Percentiles rank a stretch among this genome's conserved stretches.
phyloP scores from a whole-genome alignment of 2,113 vertebrate species.

The Sceloporus undulatus region DNA sequence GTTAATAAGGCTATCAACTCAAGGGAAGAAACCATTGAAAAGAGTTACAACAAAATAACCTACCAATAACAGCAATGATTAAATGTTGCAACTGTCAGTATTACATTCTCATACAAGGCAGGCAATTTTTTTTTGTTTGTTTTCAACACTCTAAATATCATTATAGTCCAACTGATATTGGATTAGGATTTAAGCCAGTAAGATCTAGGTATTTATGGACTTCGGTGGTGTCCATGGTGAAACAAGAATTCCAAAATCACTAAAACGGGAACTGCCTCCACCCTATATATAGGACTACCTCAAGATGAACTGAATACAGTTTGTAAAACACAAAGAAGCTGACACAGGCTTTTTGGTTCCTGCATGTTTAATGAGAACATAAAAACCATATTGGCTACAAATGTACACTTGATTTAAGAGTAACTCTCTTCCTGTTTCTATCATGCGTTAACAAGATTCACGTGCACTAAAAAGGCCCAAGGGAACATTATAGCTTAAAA shows the following conservation, averaged over 20 bases:
- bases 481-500: not conserved
- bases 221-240: not conserved
- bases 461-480: not conserved
- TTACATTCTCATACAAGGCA: not conserved
- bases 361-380: conserved; percentile 15
- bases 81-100: not conserved
- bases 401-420: not conserved
- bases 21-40: not conserved
- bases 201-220: not conserved
- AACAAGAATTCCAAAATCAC: not conserved
- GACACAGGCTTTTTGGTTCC: not conserved
- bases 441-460: not conserved
- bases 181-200: not conserved
- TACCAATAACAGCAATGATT: not conserved
- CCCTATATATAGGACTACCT: not conserved
- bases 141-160: not conserved
- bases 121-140: not conserved
- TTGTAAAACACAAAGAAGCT: not conserved
- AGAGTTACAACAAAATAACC: not conserved
- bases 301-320: not conserved
- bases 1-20: not conserved
- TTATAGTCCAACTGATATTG: not conserved
- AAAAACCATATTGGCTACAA: not conserved
- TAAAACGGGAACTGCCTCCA: not conserved
- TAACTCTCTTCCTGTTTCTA: not conserved